A percentile compares a stretch with the other conserved stretches of the same genome.
These are phyloP conservation scores for Timema podura DNA, from an alignment of 2,888 invertebrate species.

Conservation along the genomic window DNA sequence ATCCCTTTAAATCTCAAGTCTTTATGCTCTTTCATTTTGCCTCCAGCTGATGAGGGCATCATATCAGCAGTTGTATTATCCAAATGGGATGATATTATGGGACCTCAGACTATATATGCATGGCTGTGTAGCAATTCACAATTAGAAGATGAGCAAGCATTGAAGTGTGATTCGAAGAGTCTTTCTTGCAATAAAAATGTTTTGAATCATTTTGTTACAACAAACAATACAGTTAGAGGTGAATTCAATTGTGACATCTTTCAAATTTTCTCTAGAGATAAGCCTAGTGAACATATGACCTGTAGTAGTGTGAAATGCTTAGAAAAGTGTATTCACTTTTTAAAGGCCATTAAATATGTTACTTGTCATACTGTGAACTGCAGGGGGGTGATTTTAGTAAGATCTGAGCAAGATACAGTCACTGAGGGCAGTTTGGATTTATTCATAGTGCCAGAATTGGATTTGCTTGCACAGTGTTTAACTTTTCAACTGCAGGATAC, in stretches of 20 bases:
- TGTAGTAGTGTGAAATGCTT: neutral
- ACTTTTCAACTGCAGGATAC: conserved; percentile 28
- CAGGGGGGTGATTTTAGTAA: conserved; percentile 7
- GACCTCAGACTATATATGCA: conserved; percentile 33
- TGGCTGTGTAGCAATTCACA: conserved; percentile 29
- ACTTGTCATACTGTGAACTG: conserved; percentile 33
- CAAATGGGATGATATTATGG: conserved; percentile 34
- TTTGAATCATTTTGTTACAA: no score
- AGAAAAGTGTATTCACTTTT: conserved; percentile 6
- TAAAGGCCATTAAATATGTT: conserved; percentile 31
- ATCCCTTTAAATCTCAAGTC: conserved; percentile 6
- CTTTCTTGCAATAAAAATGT: no score
- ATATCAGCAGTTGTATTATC: conserved; percentile 31
- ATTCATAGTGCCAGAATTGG: conserved; percentile 33
- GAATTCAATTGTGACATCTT: neutral
- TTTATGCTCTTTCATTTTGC: conserved; percentile 29
- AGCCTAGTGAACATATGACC: neutral
- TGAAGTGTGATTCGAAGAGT: neutral
- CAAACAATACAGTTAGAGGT: no score
- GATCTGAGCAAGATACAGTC: neutral
- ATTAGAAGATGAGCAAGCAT: neutral
- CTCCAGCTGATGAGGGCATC: conserved; percentile 27
- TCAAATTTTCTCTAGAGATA: conserved; percentile 1
- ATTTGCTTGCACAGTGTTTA: conserved; percentile 31
- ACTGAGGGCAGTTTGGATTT: conserved; percentile 27